phyloP scores from a whole-genome alignment of 2,888 invertebrate genomes.

The Odontomyia ornata region DNA sequence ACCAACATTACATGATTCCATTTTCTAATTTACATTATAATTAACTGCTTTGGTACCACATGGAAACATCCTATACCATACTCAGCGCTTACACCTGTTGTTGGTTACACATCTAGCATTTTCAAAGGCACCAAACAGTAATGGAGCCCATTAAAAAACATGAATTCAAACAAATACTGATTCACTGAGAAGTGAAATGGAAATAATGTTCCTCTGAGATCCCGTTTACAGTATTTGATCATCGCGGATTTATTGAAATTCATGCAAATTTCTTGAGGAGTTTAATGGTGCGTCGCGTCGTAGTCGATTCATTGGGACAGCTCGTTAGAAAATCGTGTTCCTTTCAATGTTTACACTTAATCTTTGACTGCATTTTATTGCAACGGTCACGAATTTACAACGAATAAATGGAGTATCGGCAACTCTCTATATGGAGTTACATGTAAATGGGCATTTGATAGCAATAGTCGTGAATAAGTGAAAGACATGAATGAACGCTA shows the following conservation, averaged over 20 bases:
- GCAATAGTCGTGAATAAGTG: not conserved
- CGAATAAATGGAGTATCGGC: not conserved
- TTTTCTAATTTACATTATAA: constrained; percentile 14
- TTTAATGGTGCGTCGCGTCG: constrained; percentile 19
- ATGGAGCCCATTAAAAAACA: constrained; percentile 30
- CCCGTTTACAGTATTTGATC: not conserved
- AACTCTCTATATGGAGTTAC: not conserved
- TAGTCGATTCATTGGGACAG: constrained; percentile 19
- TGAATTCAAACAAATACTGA: constrained; percentile 19
- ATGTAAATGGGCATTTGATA: not conserved
- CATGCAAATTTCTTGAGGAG: constrained; percentile 41
- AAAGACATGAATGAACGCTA: not conserved
- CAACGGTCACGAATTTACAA: constrained; percentile 43
- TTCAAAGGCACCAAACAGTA: constrained; percentile 10
- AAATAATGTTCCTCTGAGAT: not conserved
- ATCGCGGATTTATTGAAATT: constrained; percentile 22
- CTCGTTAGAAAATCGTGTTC: constrained; percentile 35
- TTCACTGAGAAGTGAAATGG: not conserved
- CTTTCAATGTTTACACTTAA: constrained; percentile 41
- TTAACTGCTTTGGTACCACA: not conserved
- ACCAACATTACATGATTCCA: not conserved
- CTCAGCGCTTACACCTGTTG: not conserved
- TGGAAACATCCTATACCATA: not conserved
- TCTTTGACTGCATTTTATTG: constrained; percentile 28
- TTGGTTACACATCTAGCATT: not conserved